phyloP scores from a whole-genome alignment of 2,113 vertebrate genomes.

The Penelope pileata region DNA sequence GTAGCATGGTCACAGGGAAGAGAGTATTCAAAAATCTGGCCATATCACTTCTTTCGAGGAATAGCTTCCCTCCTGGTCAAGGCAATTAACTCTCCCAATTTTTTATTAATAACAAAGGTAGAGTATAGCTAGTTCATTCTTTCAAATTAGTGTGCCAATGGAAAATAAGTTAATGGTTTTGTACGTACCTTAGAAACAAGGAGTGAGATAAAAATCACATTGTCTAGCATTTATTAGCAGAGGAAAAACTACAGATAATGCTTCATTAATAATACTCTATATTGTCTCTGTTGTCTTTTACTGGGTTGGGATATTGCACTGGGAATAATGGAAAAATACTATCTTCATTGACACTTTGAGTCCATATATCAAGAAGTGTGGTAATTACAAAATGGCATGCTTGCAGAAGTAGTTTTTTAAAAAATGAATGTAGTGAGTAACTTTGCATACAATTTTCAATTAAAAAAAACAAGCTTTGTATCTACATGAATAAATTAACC shows the following conservation, averaged over 20 bases:
- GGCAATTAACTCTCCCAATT: neutral
- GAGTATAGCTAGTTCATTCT: neutral
- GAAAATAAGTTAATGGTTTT: neutral
- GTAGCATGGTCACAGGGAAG: neutral
- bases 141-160: neutral
- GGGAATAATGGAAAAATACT: neutral
- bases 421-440: neutral
- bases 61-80: neutral
- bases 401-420: neutral
- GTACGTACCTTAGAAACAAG: neutral
- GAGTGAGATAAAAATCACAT: neutral
- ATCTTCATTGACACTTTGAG: neutral
- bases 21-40: neutral
- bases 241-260: neutral
- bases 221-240: neutral
- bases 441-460: neutral
- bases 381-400: neutral
- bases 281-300: neutral
- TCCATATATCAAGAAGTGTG: neutral
- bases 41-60: neutral
- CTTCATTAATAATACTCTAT: neutral
- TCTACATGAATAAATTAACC: neutral
- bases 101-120: neutral
- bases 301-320: neutral
- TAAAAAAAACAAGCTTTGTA: neutral